Conservation (phyloP, 2,797 vertebrate genomes). For the Vipera latastei region DNA sequence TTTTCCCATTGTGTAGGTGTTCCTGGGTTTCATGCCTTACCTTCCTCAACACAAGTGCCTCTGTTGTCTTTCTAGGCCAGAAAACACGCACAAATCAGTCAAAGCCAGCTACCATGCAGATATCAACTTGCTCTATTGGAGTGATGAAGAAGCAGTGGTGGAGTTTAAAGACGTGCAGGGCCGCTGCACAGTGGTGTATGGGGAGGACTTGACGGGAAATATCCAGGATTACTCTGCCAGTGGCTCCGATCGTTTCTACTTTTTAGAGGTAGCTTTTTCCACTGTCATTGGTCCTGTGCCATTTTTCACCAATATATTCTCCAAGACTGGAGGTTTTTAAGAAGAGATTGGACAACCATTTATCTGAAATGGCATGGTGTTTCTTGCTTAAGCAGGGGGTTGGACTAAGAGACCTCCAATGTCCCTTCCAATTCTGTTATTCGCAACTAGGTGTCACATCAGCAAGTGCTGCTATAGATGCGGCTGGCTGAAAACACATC, state of each 20-base stretch:
- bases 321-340: background rate
- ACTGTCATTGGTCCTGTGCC: background rate
- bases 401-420: background rate
- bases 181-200: slow-evolving; percentile 86
- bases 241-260: slow-evolving; percentile 89
- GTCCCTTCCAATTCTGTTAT: background rate
- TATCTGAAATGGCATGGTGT: background rate
- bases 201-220: slow-evolving; percentile 83
- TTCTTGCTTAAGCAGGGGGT: background rate
- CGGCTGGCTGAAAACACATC: background rate
- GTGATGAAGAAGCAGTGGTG: slow-evolving; percentile 86
- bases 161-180: slow-evolving; percentile 84
- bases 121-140: slow-evolving; percentile 95
- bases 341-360: background rate
- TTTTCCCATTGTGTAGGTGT: background rate
- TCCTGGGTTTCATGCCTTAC: background rate
- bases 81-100: slow-evolving; percentile 91
- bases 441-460: background rate
- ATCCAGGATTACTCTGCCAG: slow-evolving; percentile 85
- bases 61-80: slow-evolving; percentile 73
- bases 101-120: slow-evolving; percentile 90
- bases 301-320: background rate
- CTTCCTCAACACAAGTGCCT: background rate
- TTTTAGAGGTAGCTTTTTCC: slow-evolving; percentile 82
- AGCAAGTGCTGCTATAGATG: background rate